Conservation (phyloP, 2,113 vertebrate species). For the Hoplias malabaricus region DNA sequence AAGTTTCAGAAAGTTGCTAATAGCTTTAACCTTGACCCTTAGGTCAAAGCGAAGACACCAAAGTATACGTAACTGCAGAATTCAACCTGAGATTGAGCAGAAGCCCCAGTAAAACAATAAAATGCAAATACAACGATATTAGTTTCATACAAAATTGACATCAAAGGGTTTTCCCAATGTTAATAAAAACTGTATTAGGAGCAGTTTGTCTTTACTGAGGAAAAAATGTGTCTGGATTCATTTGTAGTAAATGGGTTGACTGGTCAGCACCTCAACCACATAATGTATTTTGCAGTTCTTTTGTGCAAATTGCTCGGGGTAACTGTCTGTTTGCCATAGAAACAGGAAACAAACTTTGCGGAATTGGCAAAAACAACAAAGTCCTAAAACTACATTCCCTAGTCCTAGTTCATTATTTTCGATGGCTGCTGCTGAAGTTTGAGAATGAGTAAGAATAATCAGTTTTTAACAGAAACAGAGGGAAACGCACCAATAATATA, state of each 20-base stretch:
- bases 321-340: slow-evolving; percentile 41
- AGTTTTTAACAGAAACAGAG: not conserved
- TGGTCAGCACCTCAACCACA: slow-evolving; percentile 54
- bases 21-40: not conserved
- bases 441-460: not conserved
- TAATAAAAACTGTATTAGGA: slow-evolving; percentile 36
- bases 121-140: not conserved
- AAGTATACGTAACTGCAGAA: not conserved
- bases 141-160: slow-evolving; percentile 25
- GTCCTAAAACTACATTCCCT: not conserved
- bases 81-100: not conserved
- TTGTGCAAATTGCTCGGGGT: slow-evolving; percentile 48
- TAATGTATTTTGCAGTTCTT: slow-evolving; percentile 54
- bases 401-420: not conserved
- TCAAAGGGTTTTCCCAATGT: slow-evolving; percentile 33
- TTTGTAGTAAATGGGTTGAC: slow-evolving; percentile 35
- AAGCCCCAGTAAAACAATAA: slow-evolving; percentile 25
- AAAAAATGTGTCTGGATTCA: slow-evolving; percentile 46
- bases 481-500: not conserved
- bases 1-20: not conserved
- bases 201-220: slow-evolving; percentile 40
- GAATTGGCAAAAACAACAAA: not conserved
- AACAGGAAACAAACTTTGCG: slow-evolving; percentile 46
- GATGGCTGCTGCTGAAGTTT: not conserved
- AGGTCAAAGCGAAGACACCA: not conserved